Conservation (phyloP, 2,797 vertebrate species). For the Brachymystax lenok region DNA sequence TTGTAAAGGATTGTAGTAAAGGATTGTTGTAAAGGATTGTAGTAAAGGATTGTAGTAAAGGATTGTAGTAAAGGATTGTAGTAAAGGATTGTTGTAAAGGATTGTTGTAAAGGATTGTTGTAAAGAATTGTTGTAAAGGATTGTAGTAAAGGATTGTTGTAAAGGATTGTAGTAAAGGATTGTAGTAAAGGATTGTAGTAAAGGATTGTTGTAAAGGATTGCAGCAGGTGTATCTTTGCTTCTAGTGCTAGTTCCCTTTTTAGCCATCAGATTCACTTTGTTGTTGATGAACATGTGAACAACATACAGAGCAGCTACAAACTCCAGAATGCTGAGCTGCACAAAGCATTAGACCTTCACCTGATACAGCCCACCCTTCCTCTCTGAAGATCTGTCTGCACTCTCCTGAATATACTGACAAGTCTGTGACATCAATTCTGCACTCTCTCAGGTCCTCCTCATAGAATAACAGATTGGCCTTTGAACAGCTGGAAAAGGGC, state of each 20-base stretch:
- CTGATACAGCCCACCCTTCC: neutral
- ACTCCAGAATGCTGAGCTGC: no score
- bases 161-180: no score
- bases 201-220: neutral
- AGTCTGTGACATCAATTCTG: conserved; percentile 1
- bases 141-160: no score
- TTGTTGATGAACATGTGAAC: neutral
- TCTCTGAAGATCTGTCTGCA: neutral
- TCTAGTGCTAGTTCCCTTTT: neutral
- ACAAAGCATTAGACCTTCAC: no score
- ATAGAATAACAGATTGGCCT: neutral
- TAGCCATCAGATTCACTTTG: neutral
- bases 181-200: neutral
- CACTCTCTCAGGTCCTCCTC: neutral
- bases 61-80: no score
- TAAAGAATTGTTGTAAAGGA: no score
- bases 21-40: no score
- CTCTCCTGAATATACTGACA: neutral
- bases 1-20: no score
- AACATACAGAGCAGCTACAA: no score
- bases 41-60: no score
- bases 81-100: no score
- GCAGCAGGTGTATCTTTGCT: conserved; percentile 10
- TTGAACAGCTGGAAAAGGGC: neutral
- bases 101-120: no score